These are phyloP conservation scores for Isurus oxyrinchus DNA, from an alignment of 2,113 vertebrate species.

Conservation along the genomic window DNA sequence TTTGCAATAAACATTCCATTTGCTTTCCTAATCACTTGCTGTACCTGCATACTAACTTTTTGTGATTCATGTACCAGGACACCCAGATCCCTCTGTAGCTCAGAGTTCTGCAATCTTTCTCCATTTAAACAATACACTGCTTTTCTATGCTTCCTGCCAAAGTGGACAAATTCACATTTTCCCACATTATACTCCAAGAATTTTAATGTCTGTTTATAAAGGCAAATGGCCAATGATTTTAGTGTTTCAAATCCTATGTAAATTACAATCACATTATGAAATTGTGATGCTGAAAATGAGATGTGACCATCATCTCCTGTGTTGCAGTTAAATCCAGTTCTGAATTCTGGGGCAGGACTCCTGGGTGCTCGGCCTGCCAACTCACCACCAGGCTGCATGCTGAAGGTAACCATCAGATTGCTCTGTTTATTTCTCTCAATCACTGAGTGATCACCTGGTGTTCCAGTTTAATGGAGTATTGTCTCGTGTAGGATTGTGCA, in stretches of 20 bases:
- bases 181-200: too few relatives aligned
- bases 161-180: too few relatives aligned
- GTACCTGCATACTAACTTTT: too few relatives aligned
- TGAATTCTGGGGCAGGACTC: slow-evolving; percentile 54
- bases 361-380: slow-evolving; percentile 53
- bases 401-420: slow-evolving; percentile 58
- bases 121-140: too few relatives aligned
- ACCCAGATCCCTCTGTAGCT: too few relatives aligned
- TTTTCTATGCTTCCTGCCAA: too few relatives aligned
- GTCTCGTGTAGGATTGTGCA: neutral
- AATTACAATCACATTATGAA: neutral
- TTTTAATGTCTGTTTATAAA: neutral
- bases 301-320: neutral
- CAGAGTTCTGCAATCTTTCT: too few relatives aligned
- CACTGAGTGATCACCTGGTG: neutral
- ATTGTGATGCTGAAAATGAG: neutral
- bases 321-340: slow-evolving; percentile 50
- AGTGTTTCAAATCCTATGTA: neutral
- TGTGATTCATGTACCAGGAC: too few relatives aligned
- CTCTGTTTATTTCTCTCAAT: neutral
- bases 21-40: too few relatives aligned
- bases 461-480: neutral
- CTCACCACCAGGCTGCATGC: slow-evolving; percentile 57
- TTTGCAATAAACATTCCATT: too few relatives aligned
- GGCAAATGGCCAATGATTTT: neutral